phyloP scores from a whole-genome alignment of 2,113 vertebrate genomes.

The Heterotis niloticus region DNA sequence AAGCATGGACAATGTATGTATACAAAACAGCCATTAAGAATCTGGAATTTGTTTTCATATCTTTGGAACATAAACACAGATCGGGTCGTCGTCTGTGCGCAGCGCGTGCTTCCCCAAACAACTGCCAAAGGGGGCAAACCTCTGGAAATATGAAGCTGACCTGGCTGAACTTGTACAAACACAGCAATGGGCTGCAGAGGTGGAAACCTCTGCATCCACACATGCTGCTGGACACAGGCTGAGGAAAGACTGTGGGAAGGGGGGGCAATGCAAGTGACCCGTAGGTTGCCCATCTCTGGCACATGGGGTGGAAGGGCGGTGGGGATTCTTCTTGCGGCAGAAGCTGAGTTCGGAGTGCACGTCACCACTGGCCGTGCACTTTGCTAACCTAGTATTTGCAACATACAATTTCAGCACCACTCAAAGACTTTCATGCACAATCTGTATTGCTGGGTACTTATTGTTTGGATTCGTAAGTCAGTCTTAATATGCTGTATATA shows the following conservation, averaged over 20 bases:
- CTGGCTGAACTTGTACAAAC: background rate
- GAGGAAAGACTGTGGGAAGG: too few relatives aligned
- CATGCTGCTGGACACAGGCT: background rate
- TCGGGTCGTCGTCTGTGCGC: background rate
- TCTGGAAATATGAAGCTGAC: background rate
- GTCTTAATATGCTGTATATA: constrained; percentile 11
- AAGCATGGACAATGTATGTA: background rate
- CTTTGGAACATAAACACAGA: background rate
- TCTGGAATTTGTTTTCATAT: background rate
- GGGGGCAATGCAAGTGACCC: too few relatives aligned
- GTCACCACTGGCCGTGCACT: too few relatives aligned
- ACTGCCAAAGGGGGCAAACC: background rate
- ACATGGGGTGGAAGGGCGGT: background rate
- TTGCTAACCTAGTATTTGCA: background rate
- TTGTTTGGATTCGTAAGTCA: constrained; percentile 15
- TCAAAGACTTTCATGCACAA: background rate
- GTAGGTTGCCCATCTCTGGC: background rate
- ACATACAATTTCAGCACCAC: background rate
- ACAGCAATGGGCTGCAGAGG: too few relatives aligned
- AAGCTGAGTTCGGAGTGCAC: too few relatives aligned
- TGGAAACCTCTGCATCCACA: background rate
- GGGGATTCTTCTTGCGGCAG: too few relatives aligned
- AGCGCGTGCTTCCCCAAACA: background rate
- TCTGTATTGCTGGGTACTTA: background rate
- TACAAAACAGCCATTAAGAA: background rate